These are phyloP conservation scores for Catostylus mosaicus DNA, from an alignment of 30 jellyfish, hydroid and myxozoan species.

Conservation along the genomic window DNA sequence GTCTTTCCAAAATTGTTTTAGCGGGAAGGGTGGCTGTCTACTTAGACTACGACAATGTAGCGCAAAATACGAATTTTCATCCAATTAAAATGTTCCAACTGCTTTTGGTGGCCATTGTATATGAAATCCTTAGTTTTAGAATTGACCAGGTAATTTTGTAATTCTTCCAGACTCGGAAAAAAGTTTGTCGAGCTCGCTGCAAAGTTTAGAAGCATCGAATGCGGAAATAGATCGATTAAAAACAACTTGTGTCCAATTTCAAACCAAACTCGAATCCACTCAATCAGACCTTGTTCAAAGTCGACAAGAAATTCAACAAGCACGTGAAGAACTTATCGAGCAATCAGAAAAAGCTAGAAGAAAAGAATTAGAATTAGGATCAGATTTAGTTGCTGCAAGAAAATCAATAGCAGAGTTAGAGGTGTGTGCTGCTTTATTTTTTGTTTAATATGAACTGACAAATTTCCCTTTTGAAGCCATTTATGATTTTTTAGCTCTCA, in stretches of 20 bases:
- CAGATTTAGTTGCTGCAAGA: slow-evolving; percentile 86
- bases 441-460: too few relatives aligned
- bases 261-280: slow-evolving; percentile 76
- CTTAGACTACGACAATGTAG: too few relatives aligned
- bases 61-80: too few relatives aligned
- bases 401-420: slow-evolving; percentile 85
- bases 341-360: slow-evolving; percentile 80
- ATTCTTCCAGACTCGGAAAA: slow-evolving; percentile 69
- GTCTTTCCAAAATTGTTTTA: too few relatives aligned
- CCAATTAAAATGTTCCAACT: too few relatives aligned
- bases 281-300: slow-evolving; percentile 76
- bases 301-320: slow-evolving; percentile 82
- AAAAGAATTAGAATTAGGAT: slow-evolving; percentile 82
- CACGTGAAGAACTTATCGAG: slow-evolving; percentile 79
- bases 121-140: too few relatives aligned
- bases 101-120: too few relatives aligned
- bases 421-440: slow-evolving; percentile 46
- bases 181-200: slow-evolving; percentile 89
- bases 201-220: slow-evolving; percentile 86
- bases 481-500: too few relatives aligned
- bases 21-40: too few relatives aligned
- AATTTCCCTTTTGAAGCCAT: too few relatives aligned
- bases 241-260: slow-evolving; percentile 81
- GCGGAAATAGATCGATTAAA: slow-evolving; percentile 86
- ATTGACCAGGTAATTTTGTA: too few relatives aligned